Percentiles rank a stretch among this genome's conserved stretches.
phyloP scores from a whole-genome alignment of 2,113 vertebrate species.

The Mystacornis crossleyi region DNA sequence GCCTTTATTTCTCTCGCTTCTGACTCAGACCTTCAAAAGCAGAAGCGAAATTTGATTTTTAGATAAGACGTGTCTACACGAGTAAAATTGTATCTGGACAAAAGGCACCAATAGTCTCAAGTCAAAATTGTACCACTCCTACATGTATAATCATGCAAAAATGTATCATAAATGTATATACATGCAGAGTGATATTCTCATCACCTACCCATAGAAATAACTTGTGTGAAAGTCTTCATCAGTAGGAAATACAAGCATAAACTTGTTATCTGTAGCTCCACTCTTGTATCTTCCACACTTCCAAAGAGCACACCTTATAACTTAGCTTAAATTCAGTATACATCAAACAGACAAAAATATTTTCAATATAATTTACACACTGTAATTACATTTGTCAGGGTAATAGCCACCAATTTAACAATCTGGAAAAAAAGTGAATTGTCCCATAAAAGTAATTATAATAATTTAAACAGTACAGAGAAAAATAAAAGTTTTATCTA shows the following conservation, averaged over 20 bases:
- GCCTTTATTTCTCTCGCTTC: constrained; percentile 6
- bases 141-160: constrained; percentile 84
- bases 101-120: constrained; percentile 68
- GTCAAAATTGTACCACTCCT: constrained; percentile 85
- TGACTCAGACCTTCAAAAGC: neutral
- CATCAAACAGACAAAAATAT: constrained; percentile 75
- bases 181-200: constrained; percentile 82
- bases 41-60: neutral
- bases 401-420: constrained; percentile 23
- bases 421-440: neutral
- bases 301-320: constrained; percentile 81
- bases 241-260: constrained; percentile 83
- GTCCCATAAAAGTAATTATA: neutral
- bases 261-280: constrained; percentile 84
- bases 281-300: constrained; percentile 87
- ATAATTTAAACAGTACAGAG: neutral
- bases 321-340: constrained; percentile 80
- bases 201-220: constrained; percentile 86
- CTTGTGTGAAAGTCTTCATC: constrained; percentile 86
- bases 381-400: constrained; percentile 54
- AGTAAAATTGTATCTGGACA: constrained; percentile 1
- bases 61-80: neutral
- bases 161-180: constrained; percentile 75
- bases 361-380: constrained; percentile 63
- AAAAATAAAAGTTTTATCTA: neutral